Conservation (phyloP, 2,797 vertebrate genomes). For the Dipus sagitta region DNA sequence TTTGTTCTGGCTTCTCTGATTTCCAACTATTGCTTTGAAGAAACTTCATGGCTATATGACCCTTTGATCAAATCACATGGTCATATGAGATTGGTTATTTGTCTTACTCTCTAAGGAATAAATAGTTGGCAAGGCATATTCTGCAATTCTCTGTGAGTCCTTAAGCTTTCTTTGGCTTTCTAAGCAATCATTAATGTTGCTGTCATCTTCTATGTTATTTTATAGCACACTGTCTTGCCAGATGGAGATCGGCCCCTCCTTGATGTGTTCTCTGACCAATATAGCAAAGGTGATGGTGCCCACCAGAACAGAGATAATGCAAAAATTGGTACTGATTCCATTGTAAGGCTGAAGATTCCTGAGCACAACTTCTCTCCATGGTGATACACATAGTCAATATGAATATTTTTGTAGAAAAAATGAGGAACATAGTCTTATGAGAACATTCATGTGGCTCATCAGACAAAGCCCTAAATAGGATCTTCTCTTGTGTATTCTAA, state of each 20-base stretch:
- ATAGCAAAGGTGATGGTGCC: background rate
- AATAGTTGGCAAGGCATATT: background rate
- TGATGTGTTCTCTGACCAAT: background rate
- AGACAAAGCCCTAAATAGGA: background rate
- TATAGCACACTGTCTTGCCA: background rate
- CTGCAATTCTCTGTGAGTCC: background rate
- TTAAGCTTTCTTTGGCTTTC: background rate
- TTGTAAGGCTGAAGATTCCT: background rate
- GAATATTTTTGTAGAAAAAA: background rate
- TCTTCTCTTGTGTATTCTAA: background rate
- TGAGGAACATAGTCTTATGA: background rate
- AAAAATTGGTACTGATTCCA: background rate
- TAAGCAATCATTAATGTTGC: background rate
- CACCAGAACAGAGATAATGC: background rate
- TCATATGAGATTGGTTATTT: background rate
- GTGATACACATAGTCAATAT: no score
- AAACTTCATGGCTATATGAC: background rate
- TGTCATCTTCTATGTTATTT: background rate
- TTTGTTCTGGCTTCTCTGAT: background rate
- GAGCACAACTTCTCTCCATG: background rate
- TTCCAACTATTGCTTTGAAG: background rate
- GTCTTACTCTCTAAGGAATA: background rate
- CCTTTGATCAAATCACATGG: background rate
- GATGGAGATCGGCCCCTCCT: background rate
- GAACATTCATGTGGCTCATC: background rate